Base-by-base conservation (phyloP, 1,140 invertebrate species). In the Fopius arisanus region DNA sequence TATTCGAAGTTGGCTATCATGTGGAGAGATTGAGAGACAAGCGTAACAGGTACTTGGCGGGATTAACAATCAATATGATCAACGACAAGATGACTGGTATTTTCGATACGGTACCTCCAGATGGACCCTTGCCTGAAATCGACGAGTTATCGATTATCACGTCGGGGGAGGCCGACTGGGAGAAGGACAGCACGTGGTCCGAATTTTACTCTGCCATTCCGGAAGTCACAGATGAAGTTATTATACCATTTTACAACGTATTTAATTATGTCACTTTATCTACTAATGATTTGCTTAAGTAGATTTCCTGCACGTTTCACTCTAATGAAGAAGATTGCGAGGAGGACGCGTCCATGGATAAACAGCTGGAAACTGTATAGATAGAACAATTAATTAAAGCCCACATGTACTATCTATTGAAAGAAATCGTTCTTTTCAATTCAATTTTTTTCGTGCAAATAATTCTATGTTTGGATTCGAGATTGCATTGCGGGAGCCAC, bases 1-100 rank as follows among this genome's bases (percentile, higher is more conserved):
- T 82, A 1, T 80, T 79, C 28, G 77, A 73, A 9, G 74, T 77
- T 10, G 79, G 79, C 59, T 82, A 81, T 70, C 77, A 78, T 23
- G 78, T 78, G 1, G 67, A 76, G 21, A 73, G 78, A 14, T 73
- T 81, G n/a, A 72, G 77, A n/a, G 77, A 79, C 23, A 82, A 82
- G 41, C 72, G 79, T 3, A 82, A 82, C 54, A 77, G 76, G 67
- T 82, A 81, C 70, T 67, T 81, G 16, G 75, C 79, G 0, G 70
- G 70, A 0, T 69, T 81, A 10, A 75, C 76, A 0, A 51, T 81
- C 1, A 77, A 73, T 26, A 77, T 82, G 72, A 73, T 82, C 9
- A 81, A 80, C 28, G 77, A 81, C 66, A 75, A 82, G 41, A 66
- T 79, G 72, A 62, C 26, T 21, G 80, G 78, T 12, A 43, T 80